Percentiles rank a stretch among this genome's conserved stretches.
phyloP scores from a whole-genome alignment of 2,888 invertebrate genomes.

The Papilio elwesi region DNA sequence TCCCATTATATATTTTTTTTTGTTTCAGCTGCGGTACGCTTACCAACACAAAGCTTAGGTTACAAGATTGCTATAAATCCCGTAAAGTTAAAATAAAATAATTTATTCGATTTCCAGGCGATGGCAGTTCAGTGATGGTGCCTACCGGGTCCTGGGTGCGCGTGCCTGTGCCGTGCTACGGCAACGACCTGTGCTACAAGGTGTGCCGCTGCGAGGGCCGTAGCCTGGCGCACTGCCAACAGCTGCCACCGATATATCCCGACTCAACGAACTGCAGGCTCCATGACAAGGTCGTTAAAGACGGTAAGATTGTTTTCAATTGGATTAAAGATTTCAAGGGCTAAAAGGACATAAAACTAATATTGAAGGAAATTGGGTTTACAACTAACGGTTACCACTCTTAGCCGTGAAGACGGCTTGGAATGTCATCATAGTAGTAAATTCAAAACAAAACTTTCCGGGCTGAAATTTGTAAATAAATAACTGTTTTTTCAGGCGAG shows the following conservation, averaged over 20 bases:
- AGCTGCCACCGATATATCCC: conserved; percentile 89
- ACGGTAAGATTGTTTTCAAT: conserved; percentile 66
- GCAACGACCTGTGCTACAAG: conserved; percentile 87
- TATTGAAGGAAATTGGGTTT: too few species aligned
- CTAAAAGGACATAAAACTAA: background rate
- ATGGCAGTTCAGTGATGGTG: conserved; percentile 90
- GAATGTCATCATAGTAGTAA: too few species aligned
- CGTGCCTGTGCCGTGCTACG: conserved; percentile 86
- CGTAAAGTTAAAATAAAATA: background rate
- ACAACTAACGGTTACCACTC: too few species aligned
- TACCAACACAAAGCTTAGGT: too few species aligned
- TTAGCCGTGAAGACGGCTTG: too few species aligned
- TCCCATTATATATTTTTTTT: too few species aligned
- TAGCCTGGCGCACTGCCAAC: conserved; percentile 91
- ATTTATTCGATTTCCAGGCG: conserved; percentile 77
- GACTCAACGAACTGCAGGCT: conserved; percentile 87
- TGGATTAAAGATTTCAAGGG: background rate
- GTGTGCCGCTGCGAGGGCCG: conserved; percentile 91
- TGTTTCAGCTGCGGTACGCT: too few species aligned
- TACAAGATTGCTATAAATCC: too few species aligned
- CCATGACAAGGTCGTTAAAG: conserved; percentile 80
- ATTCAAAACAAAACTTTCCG: too few species aligned
- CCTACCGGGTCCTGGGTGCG: conserved; percentile 91
- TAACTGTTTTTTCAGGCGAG: conserved; percentile 63
- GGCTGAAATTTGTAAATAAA: too few species aligned